Evolutionary conservation across 2,888 invertebrate species (phyloP).

Genomic region (Brachyopa scutellaris): DNA sequence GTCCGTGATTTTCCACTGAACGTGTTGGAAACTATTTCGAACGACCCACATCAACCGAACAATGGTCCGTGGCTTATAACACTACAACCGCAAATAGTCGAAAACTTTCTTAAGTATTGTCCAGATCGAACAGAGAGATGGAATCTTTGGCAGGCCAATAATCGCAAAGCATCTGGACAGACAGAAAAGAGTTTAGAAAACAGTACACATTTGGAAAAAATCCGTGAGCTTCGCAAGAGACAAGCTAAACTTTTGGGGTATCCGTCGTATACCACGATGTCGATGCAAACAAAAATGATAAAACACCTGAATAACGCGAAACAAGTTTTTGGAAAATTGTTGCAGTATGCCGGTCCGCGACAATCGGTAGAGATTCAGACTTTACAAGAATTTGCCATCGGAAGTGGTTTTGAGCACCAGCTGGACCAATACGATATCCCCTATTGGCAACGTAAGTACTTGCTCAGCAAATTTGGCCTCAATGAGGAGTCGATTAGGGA

Average conservation of each 20-base stretch:
- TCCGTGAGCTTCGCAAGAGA: constrained; percentile 86
- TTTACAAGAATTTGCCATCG: constrained; percentile 88
- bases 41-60: constrained; percentile 84
- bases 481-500: constrained; percentile 88
- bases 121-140: constrained; percentile 89
- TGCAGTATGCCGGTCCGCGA: constrained; percentile 87
- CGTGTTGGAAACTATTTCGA: constrained; percentile 86
- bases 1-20: constrained; percentile 89
- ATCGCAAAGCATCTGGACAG: constrained; percentile 86
- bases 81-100: constrained; percentile 88
- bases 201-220: constrained; percentile 89
- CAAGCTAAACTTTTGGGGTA: constrained; percentile 91
- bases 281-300: constrained; percentile 97
- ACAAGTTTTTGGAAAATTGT: constrained; percentile 86
- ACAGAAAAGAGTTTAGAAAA: constrained; percentile 86
- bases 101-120: constrained; percentile 92
- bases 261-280: constrained; percentile 90
- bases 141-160: constrained; percentile 92
- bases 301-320: constrained; percentile 89
- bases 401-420: constrained; percentile 87
- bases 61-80: constrained; percentile 93
- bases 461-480: constrained; percentile 85
- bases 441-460: constrained; percentile 92
- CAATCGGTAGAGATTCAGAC: constrained; percentile 89
- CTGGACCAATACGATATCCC: constrained; percentile 92